Evolutionary conservation across 2,888 invertebrate species (phyloP).

Genomic region (Pecten maximus): DNA sequence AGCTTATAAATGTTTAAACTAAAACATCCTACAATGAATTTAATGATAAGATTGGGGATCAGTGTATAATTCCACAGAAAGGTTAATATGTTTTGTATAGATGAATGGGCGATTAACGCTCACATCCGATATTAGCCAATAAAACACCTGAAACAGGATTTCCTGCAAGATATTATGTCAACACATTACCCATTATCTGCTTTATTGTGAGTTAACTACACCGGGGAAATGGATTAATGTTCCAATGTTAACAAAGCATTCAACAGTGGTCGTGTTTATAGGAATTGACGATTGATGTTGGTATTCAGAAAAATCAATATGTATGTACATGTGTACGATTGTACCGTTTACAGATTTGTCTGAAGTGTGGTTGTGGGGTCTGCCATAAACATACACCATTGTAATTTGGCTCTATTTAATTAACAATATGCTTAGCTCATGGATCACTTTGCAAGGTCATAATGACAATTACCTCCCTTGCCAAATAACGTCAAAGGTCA

Average conservation of each 20-base stretch:
- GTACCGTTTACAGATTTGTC: background rate
- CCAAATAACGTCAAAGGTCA: background rate
- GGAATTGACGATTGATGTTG: background rate
- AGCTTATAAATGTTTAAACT: background rate
- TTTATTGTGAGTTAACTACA: background rate
- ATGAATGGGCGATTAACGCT: background rate
- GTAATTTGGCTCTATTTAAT: slow-evolving; percentile 4
- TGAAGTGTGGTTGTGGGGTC: background rate
- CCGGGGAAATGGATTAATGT: background rate
- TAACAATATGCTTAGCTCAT: background rate
- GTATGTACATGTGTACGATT: background rate
- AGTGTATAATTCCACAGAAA: background rate
- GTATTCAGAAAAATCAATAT: background rate
- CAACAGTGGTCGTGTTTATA: background rate
- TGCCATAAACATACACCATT: background rate
- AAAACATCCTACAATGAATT: background rate
- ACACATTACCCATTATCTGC: background rate
- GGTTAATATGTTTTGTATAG: background rate
- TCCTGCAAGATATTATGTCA: background rate
- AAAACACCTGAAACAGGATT: slow-evolving; percentile 6
- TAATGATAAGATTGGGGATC: background rate
- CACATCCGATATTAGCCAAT: background rate
- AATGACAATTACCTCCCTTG: slow-evolving; percentile 30
- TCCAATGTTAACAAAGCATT: background rate
- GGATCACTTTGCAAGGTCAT: slow-evolving; percentile 15